A percentile compares a stretch with the other conserved stretches of the same genome.
phyloP scores from a whole-genome alignment of 1,140 invertebrate species.

The Procambarus clarkii region DNA sequence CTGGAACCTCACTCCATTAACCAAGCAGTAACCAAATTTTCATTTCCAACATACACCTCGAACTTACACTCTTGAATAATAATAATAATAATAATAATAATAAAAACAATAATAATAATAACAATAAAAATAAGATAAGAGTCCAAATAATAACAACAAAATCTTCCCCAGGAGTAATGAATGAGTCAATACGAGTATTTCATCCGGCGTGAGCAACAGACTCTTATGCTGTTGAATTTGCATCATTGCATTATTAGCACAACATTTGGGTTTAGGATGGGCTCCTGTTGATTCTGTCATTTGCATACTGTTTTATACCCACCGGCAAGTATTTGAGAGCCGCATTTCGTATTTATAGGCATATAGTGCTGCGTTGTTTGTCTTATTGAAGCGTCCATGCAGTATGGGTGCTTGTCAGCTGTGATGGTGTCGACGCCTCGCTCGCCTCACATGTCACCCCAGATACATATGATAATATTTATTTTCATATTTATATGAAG shows the following conservation, averaged over 20 bases:
- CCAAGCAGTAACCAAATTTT: too few relatives aligned
- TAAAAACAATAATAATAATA: too few relatives aligned
- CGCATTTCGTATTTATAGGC: background rate
- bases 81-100: too few relatives aligned
- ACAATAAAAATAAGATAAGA: too few relatives aligned
- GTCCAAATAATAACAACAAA: background rate
- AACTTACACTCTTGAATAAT: too few relatives aligned
- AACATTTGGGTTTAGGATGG: background rate
- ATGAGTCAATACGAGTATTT: background rate
- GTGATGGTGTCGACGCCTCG: too few relatives aligned
- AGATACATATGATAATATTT: background rate
- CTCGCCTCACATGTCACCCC: background rate
- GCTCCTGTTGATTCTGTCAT: background rate
- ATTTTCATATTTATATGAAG: background rate
- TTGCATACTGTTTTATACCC: background rate
- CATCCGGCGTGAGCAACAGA: background rate
- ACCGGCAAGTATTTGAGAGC: background rate
- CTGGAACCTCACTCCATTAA: too few relatives aligned
- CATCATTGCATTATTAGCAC: slow-evolving; percentile 8
- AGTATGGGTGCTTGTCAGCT: slow-evolving; percentile 1
- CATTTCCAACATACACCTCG: too few relatives aligned
- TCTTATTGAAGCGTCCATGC: background rate
- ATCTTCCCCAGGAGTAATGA: background rate
- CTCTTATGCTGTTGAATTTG: background rate
- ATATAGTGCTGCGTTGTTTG: background rate